These are phyloP conservation scores for Lasioglossum albipes DNA, from an alignment of 1,140 invertebrate species.

Conservation along the genomic window DNA sequence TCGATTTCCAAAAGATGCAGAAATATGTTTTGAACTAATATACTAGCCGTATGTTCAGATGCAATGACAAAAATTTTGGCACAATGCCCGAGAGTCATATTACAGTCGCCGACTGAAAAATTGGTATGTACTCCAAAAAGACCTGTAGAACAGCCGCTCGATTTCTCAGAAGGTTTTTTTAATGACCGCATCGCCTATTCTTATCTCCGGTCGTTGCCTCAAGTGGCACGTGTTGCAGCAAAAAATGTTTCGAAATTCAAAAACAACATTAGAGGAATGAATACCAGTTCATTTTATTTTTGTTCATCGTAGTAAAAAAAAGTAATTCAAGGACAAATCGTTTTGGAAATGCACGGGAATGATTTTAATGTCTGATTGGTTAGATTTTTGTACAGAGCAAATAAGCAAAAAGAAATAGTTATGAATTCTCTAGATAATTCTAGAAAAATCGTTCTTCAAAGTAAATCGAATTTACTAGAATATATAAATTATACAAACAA, in stretches of 20 bases:
- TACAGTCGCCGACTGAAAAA: neutral
- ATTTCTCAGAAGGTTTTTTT: constrained; percentile 18
- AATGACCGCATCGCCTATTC: constrained; percentile 15
- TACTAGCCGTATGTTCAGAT: neutral
- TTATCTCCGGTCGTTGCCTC: neutral
- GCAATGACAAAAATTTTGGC: neutral
- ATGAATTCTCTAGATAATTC: no score
- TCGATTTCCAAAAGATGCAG: neutral
- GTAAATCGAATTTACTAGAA: no score
- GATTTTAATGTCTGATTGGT: no score
- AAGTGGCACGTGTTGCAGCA: neutral
- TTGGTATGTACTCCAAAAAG: constrained; percentile 9
- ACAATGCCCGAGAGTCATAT: neutral
- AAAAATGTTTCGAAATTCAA: neutral
- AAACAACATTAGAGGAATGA: neutral
- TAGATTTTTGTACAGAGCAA: no score
- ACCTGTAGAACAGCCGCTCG: neutral
- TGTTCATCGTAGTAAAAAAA: no score
- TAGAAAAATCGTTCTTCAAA: no score
- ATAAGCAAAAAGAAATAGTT: no score
- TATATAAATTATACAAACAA: no score
- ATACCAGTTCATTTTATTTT: no score
- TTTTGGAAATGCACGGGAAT: no score
- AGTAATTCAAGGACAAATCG: no score
- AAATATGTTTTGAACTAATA: constrained; percentile 1